Conservation (phyloP, 1,140 invertebrate genomes). For the Copidosoma floridanum region DNA sequence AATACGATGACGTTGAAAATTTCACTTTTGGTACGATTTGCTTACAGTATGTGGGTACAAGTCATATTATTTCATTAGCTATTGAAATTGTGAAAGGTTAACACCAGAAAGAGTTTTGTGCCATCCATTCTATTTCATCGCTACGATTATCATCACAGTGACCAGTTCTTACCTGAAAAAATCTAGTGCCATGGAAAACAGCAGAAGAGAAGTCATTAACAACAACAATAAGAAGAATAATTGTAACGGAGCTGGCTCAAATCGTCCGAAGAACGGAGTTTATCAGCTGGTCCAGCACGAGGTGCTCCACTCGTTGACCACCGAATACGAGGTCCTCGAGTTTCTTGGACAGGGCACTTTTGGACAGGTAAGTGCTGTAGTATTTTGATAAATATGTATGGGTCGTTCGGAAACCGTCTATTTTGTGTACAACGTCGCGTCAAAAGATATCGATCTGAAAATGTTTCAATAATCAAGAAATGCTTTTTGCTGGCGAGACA, state of each 20-base stretch:
- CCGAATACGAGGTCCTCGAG: slow-evolving; percentile 96
- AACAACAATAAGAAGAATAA: slow-evolving; percentile 52
- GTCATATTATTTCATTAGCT: too few relatives aligned
- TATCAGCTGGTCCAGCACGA: slow-evolving; percentile 98
- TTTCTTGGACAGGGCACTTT: slow-evolving; percentile 98
- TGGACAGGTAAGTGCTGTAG: slow-evolving; percentile 79
- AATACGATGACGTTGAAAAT: too few relatives aligned
- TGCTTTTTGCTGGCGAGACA: too few relatives aligned
- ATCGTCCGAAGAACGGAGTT: slow-evolving; percentile 87
- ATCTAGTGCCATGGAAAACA: slow-evolving; percentile 67
- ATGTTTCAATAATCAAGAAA: too few relatives aligned
- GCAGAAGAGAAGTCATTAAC: slow-evolving; percentile 64
- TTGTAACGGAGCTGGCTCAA: slow-evolving; percentile 61
- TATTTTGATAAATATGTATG: too few relatives aligned
- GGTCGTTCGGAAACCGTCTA: too few relatives aligned
- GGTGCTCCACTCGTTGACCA: slow-evolving; percentile 90
- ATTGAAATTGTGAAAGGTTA: too few relatives aligned
- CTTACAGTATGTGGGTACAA: too few relatives aligned
- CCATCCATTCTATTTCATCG: slow-evolving; percentile 54
- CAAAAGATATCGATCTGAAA: too few relatives aligned
- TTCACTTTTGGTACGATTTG: too few relatives aligned
- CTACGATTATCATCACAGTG: slow-evolving; percentile 54
- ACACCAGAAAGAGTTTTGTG: slow-evolving; percentile 37
- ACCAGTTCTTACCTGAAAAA: too few relatives aligned
- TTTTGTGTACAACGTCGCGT: too few relatives aligned